phyloP scores from a whole-genome alignment of 2,113 vertebrate species.

The Piprites chloris region DNA sequence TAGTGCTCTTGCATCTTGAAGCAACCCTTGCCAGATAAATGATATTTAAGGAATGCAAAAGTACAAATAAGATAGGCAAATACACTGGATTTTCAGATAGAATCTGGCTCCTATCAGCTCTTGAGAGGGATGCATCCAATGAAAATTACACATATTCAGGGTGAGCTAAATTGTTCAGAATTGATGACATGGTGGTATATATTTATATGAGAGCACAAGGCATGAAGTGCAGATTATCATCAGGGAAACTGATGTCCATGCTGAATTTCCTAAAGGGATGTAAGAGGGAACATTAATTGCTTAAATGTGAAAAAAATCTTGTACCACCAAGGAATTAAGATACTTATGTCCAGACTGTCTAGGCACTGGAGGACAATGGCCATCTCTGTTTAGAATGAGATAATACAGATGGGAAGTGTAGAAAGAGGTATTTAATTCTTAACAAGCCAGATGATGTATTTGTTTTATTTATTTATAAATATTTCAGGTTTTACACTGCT shows the following conservation, averaged over 20 bases:
- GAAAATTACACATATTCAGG: neutral
- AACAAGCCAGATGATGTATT: neutral
- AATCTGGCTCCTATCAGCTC: neutral
- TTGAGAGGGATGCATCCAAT: neutral
- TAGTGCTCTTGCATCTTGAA: neutral
- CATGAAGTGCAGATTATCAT: neutral
- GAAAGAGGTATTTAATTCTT: neutral
- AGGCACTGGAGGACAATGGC: neutral
- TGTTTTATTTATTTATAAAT: neutral
- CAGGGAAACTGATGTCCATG: neutral
- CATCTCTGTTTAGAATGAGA: neutral
- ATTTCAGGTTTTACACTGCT: neutral
- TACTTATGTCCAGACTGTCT: neutral
- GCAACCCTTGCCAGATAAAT: neutral
- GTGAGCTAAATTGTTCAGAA: neutral
- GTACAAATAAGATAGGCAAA: neutral
- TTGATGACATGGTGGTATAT: neutral
- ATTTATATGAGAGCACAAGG: neutral
- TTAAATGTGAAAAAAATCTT: neutral
- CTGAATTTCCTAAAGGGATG: neutral
- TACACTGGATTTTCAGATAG: neutral
- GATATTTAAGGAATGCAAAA: neutral
- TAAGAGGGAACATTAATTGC: neutral
- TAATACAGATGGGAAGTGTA: neutral
- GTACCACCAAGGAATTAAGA: neutral